Evolutionary conservation across 2,797 vertebrate genomes (phyloP), one percentile per base, ranked within the genome.

Genomic region (Sparidentex hasta): DNA sequence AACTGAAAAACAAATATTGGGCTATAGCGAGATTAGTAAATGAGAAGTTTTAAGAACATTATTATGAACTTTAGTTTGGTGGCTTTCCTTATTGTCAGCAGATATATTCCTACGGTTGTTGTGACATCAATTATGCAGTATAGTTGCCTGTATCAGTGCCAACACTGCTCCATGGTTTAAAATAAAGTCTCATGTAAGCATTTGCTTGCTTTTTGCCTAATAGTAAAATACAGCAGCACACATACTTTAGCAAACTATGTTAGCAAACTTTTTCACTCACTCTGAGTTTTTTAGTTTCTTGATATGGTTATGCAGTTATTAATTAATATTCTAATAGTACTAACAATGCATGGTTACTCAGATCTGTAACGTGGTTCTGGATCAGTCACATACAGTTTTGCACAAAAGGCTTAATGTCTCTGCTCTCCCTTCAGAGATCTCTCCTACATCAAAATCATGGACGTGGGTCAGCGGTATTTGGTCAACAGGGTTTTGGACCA

Each of bases 391-490:
- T 9, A 17, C 8, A 17, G 0, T 66, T 62, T 27, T 65, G 6
- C 46, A 16, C 46, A 1, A 41, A 1, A 59, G 8, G 17, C 2
- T 33, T 21, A 4, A 46, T 6, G 23, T 57, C 41, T 41, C 6
- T 61, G 65, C 1, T 77, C 56, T 70, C 44, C 33, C 68, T 76
- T 80, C 92, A 99, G 98, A 93, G 97, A 99, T 38, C 95, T 99
- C 76, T 99, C 98, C 73, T 99, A 96, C 74, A 99, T 99, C 84
- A 99, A 99, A 95, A 98, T 99, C 78, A 99, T 99, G 92, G 98
- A 99, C 7, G 98, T 99, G 9, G 98, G 98, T 58, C 96, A 96
- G 90, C 96, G 97, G 83, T 99, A 97, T 44, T 92, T 99, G 71
- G 98, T 99, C 84, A 99, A 99, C 91, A 95, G 96, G 21, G 98